phyloP scores from a whole-genome alignment of 2,888 invertebrate species.

The Melanophora roralis region DNA sequence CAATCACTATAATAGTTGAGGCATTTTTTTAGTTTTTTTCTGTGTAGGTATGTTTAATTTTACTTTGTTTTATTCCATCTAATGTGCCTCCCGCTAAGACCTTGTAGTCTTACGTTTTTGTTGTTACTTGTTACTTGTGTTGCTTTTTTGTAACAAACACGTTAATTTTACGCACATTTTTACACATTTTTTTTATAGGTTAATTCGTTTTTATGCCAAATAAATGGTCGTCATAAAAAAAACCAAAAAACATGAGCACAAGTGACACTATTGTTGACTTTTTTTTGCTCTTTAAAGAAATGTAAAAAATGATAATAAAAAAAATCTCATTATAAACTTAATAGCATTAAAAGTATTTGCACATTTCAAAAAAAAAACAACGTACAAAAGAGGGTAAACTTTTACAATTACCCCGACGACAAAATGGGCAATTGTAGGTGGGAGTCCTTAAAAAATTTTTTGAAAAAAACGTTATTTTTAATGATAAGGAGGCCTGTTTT shows the following conservation, averaged over 20 bases:
- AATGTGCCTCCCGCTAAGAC: conserved; percentile 59
- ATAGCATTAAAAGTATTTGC: neutral
- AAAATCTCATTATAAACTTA: neutral
- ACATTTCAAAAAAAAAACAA: too few species aligned
- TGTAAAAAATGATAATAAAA: neutral
- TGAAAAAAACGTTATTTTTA: too few species aligned
- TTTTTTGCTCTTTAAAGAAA: conserved; percentile 25
- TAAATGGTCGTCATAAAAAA: conserved; percentile 70
- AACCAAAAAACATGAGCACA: conserved; percentile 14
- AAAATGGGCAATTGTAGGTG: too few species aligned
- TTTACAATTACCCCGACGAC: neutral
- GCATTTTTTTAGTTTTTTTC: conserved; percentile 33
- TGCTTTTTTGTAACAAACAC: conserved; percentile 44
- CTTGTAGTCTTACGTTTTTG: conserved; percentile 35
- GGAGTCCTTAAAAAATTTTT: too few species aligned
- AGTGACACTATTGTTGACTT: conserved; percentile 41
- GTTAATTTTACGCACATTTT: conserved; percentile 64
- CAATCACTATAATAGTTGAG: neutral
- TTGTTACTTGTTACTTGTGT: neutral
- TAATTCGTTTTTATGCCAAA: conserved; percentile 74
- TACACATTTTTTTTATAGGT: conserved; percentile 71
- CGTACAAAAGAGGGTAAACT: neutral
- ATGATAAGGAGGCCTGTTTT: too few species aligned
- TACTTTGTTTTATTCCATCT: conserved; percentile 17
- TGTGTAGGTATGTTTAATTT: neutral